These are phyloP conservation scores for Xiphophorus maculatus DNA, from an alignment of 2,113 vertebrate species.

Conservation along the genomic window DNA sequence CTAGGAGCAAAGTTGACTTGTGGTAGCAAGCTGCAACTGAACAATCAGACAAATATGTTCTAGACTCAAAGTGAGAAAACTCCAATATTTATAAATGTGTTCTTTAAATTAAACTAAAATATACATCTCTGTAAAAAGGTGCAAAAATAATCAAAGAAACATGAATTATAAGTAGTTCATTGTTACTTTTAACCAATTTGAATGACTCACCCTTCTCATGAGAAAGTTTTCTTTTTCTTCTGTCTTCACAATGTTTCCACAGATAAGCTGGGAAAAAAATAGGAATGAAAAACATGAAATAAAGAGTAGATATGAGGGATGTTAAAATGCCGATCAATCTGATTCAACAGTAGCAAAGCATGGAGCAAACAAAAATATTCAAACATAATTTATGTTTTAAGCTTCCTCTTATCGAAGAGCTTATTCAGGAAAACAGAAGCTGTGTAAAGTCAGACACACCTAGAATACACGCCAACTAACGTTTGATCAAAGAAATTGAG, in stretches of 20 bases:
- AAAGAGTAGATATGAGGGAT: not conserved
- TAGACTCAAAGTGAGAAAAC: no score
- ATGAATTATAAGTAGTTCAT: not conserved
- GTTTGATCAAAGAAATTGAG: constrained; percentile 40
- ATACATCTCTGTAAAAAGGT: not conserved
- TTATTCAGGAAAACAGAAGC: constrained; percentile 1
- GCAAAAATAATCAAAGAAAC: not conserved
- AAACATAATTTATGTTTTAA: not conserved
- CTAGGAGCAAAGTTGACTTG: not conserved
- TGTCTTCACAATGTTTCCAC: not conserved
- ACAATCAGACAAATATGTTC: no score
- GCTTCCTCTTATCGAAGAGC: not conserved
- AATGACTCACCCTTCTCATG: constrained; percentile 27
- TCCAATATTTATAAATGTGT: no score
- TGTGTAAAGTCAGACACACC: constrained; percentile 51
- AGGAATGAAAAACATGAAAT: constrained; percentile 3
- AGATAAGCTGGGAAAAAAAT: not conserved
- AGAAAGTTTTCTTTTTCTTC: not conserved
- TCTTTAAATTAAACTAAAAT: not conserved
- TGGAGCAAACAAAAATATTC: not conserved
- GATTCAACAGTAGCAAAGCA: not conserved
- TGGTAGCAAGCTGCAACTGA: not conserved
- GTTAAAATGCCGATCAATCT: not conserved
- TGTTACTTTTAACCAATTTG: not conserved
- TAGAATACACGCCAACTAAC: constrained; percentile 38